Base-by-base conservation (phyloP, 2,888 invertebrate species). In the Chloroclysta siterata region DNA sequence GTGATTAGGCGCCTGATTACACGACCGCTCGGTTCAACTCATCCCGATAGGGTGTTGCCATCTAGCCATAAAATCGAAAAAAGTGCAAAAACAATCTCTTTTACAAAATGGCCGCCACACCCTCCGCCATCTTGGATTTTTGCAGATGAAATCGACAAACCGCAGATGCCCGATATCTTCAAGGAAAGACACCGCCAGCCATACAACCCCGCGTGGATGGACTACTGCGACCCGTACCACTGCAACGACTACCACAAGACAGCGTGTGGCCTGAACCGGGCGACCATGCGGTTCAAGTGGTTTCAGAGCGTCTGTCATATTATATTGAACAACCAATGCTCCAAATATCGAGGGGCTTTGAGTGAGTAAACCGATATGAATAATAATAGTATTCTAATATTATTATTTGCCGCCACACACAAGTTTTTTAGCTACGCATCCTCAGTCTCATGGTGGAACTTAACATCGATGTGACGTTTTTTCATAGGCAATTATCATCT, bases 291-390 rank as follows among this genome's bases (percentile, higher is more conserved):
- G 1, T 90, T 90, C 53, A 79, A 81, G 51, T 89, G 83, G 83
- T 91, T 91, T 3, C 85, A 87, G n/a, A 90, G 90, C 55, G 29
- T 1, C 0, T 91, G 90, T 1, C 90, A 90, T 52, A 41, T 91
- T 0, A 72, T 81, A 0, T n/a, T 88, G 4, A 81, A 85, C 47
- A 91, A 91, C 57, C 61, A 76, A 51, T 91, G 90, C 14, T 42
- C 84, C 0, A n/a, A 1, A 0, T 87, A 72, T 29, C 70, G 84
- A 5, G 90, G 90, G 0, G n/a, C 39, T 41, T 64, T 87, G 1
- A 81, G 90, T 90, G 70, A 78, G 87, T 80, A 2, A 3, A 3
- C 36, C 4, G 33, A n/a, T n/a, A n/a, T 22, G 3, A 22, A 22
- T 22, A 22, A 22, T 3, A 2, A 22, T 2, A 1, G 2, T 22